Conservation (phyloP, 2,888 invertebrate genomes). For the Amphipyra berbera region DNA sequence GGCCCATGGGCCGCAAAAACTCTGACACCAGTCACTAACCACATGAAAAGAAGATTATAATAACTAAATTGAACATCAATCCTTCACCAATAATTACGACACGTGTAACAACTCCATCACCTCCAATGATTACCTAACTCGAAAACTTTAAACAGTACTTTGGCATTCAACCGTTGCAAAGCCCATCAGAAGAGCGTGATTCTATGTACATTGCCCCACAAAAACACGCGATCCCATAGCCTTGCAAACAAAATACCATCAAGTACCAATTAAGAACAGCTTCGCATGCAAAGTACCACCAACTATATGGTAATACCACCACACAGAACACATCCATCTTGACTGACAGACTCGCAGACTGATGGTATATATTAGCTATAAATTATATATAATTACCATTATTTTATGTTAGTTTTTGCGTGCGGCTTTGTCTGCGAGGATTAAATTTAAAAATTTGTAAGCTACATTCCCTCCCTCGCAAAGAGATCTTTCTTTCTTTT, state of each 20-base stretch:
- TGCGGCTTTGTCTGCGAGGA: conserved; percentile 23
- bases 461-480: too few relatives aligned
- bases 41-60: too few relatives aligned
- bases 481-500: too few relatives aligned
- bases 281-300: conserved; percentile 55
- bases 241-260: conserved; percentile 48
- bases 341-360: conserved; percentile 66
- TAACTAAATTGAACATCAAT: too few relatives aligned
- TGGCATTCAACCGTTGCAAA: conserved; percentile 28
- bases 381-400: conserved; percentile 67
- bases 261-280: conserved; percentile 63
- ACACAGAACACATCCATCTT: conserved; percentile 61
- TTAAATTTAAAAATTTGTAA: background rate
- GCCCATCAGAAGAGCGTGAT: conserved; percentile 39
- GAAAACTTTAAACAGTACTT: conserved; percentile 41
- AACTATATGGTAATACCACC: conserved; percentile 58
- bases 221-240: conserved; percentile 46
- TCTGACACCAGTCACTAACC: too few relatives aligned
- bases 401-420: conserved; percentile 61
- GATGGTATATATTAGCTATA: conserved; percentile 78
- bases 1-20: too few relatives aligned
- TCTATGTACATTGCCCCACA: conserved; percentile 46
- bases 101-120: background rate
- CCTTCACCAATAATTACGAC: background rate
- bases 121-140: conserved; percentile 33